A percentile compares a stretch with the other conserved stretches of the same genome.
phyloP scores from a whole-genome alignment of 2,113 vertebrate genomes.

The Lichenostomus cassidix region DNA sequence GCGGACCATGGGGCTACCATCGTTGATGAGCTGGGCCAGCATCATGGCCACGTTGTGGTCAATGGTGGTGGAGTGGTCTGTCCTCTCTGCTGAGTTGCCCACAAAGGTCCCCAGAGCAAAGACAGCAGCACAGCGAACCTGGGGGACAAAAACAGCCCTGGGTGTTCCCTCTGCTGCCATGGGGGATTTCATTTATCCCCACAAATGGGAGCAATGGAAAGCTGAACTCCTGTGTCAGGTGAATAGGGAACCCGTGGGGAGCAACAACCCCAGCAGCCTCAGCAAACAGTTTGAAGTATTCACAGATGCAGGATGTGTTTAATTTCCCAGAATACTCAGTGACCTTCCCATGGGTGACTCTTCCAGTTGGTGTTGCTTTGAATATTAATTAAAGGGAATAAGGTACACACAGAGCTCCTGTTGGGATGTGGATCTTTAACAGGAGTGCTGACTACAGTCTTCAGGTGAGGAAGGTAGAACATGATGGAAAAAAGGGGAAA shows the following conservation, averaged over 20 bases:
- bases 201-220: background rate
- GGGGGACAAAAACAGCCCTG: background rate
- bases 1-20: constrained; percentile 93
- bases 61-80: constrained; percentile 97
- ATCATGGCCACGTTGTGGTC: constrained; percentile 99
- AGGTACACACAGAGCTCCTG: background rate
- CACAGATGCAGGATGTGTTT: background rate
- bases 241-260: background rate
- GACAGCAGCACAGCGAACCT: constrained; percentile 94
- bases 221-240: background rate
- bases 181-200: accelerated
- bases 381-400: background rate
- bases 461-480: background rate
- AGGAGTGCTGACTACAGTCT: background rate
- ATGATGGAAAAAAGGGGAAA: background rate
- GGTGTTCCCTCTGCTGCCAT: background rate
- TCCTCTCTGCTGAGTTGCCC: constrained; percentile 93
- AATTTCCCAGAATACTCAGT: background rate
- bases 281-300: background rate
- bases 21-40: constrained; percentile 95
- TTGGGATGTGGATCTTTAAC: background rate
- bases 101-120: constrained; percentile 96
- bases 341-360: constrained; percentile 18
- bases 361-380: background rate
- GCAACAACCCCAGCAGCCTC: background rate